Base-by-base conservation (phyloP, 2,113 vertebrate species). In the Bucco capensis region DNA sequence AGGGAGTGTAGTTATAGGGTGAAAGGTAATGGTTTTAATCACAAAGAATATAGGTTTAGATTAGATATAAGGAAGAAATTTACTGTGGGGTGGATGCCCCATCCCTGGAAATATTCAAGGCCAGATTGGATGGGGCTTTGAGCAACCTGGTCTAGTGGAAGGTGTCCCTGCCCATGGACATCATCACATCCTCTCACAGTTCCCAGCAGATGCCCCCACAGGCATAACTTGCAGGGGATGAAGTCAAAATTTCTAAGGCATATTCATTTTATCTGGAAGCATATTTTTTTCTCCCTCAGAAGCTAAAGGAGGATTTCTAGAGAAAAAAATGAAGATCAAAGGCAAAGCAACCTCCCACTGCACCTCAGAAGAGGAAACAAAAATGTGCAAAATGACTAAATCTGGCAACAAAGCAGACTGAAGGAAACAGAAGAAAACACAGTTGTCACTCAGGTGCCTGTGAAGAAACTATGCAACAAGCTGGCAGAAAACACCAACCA, bases 351-450 rank as follows among this genome's bases (percentile, higher is more conserved):
- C 64, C 46, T 88, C 89, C 89, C 33, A 47, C 65, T 57, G 60
- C 78, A 73, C 37, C 47, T 83, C 82, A 44, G 25, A 81, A 90
- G 69, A 71, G 61, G 65, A 90, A 92, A 83, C 37, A 85, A 86
- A 90, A 80, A 62, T 33, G 65, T 83, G 81, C 79, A 69, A 72
- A 74, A 85, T n/a, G 53, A 78, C 88, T 87, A 74, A 82, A 82
- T 70, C 75, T 64, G 82, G 66, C 71, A 94, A 88, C 33, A 54
- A 53, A 86, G 19, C 12, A 69, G 44, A 33, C 76, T 38, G 75
- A 82, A 83, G 83, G 67, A 93, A 83, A n/a, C 51, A 56, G 19
- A 70, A 67, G 33, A 21, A 53, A 60, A 61, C 6, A 6, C 64
- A 91, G 71, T 44, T 91, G 49, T 50, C 93, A 83, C 83, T 74